Evolutionary conservation across 1,140 invertebrate species (phyloP).

Genomic region (Zophobas morio): DNA sequence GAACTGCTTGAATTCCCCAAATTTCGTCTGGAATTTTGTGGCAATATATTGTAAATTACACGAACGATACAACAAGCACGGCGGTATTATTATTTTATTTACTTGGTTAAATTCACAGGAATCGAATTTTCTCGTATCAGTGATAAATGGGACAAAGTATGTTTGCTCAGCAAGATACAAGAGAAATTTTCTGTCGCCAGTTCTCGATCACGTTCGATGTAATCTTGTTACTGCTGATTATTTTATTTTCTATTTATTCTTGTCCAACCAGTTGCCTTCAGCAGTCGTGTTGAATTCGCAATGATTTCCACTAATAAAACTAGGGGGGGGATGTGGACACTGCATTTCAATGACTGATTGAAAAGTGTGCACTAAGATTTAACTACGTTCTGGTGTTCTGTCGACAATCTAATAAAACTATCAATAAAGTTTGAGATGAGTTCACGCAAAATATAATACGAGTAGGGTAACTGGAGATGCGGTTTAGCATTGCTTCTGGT

Average conservation of each 20-base stretch:
- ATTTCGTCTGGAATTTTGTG: background rate
- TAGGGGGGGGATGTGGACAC: too few species aligned
- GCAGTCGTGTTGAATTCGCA: too few species aligned
- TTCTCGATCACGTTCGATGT: constrained; percentile 15
- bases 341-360: too few species aligned
- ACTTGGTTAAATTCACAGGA: constrained; percentile 15
- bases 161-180: constrained; percentile 20
- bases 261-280: constrained; percentile 1
- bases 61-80: constrained; percentile 1
- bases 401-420: too few species aligned
- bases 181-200: constrained; percentile 14
- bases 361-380: too few species aligned
- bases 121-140: background rate
- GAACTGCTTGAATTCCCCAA: background rate
- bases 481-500: too few species aligned
- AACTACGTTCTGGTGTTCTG: too few species aligned
- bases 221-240: constrained; percentile 29
- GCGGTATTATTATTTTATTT: constrained; percentile 14
- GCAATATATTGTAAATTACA: too few species aligned
- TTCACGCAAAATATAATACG: too few species aligned
- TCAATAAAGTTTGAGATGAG: too few species aligned
- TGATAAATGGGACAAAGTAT: background rate
- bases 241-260: constrained; percentile 19
- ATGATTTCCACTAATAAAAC: too few species aligned
- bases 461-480: too few species aligned